Conservation (phyloP, 2,797 vertebrate genomes). For the Pseudotriccus pelzelni region DNA sequence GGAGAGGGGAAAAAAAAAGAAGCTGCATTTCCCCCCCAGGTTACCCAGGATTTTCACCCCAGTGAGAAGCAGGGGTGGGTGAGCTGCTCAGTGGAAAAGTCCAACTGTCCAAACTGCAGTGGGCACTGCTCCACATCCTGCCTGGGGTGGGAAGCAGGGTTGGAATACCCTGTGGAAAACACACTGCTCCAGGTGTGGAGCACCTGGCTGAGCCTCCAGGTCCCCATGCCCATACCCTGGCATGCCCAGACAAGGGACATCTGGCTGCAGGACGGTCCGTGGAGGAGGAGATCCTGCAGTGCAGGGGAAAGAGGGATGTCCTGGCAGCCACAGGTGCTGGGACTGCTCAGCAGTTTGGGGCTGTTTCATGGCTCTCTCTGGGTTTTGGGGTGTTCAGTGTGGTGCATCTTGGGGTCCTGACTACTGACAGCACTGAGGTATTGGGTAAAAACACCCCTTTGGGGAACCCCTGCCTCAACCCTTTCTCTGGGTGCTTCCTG, state of each 20-base stretch:
- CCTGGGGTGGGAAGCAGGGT: not conserved
- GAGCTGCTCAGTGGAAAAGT: not conserved
- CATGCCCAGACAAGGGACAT: not conserved
- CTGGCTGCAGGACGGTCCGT: not conserved
- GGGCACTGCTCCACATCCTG: not conserved
- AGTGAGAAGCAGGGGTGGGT: not conserved
- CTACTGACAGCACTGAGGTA: not conserved
- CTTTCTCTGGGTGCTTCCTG: not conserved
- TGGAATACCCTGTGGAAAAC: not conserved
- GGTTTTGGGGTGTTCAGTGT: not conserved
- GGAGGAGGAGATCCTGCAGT: not conserved
- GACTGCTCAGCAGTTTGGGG: not conserved
- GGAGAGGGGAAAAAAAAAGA: no score
- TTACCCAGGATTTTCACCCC: not conserved
- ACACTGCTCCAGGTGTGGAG: accelerated
- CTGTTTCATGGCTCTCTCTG: not conserved
- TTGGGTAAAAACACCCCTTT: not conserved
- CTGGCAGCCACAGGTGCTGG: not conserved
- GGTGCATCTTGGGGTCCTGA: not conserved
- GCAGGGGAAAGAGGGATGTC: not conserved
- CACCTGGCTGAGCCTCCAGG: accelerated
- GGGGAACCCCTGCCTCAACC: not conserved
- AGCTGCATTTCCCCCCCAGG: not conserved
- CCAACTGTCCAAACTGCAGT: accelerated
- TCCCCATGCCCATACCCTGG: not conserved